These are phyloP conservation scores for Drosophila gunungcola DNA, from an alignment of 1,140 invertebrate species.

Conservation along the genomic window DNA sequence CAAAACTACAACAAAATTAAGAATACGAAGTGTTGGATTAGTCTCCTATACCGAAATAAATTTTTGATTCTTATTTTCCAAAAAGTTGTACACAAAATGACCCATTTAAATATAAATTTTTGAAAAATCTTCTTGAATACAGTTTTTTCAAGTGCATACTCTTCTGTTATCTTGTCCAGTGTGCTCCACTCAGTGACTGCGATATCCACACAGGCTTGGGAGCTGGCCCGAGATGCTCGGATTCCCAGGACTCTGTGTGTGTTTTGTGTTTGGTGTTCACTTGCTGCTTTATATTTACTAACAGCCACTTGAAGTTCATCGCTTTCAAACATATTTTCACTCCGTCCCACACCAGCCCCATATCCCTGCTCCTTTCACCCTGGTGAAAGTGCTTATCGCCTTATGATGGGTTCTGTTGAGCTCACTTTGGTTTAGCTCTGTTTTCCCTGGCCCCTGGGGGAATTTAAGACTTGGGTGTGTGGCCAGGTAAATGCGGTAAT, in stretches of 20 bases:
- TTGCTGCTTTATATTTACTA: slow-evolving; percentile 64
- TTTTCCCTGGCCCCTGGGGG: slow-evolving; percentile 14
- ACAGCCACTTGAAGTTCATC: slow-evolving; percentile 66
- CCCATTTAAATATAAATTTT: too few species aligned
- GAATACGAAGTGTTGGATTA: too few species aligned
- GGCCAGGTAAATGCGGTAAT: slow-evolving; percentile 25
- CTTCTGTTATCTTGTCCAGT: slow-evolving; percentile 17
- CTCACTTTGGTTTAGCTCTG: slow-evolving; percentile 11
- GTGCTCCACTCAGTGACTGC: slow-evolving; percentile 7
- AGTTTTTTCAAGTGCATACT: slow-evolving; percentile 10
- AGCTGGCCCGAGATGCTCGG: slow-evolving; percentile 15
- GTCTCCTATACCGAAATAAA: too few species aligned
- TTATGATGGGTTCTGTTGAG: slow-evolving; percentile 39
- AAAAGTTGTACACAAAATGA: too few species aligned
- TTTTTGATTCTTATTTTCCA: too few species aligned
- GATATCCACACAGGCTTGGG: slow-evolving; percentile 28
- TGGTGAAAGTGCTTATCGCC: slow-evolving; percentile 64
- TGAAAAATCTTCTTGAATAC: not conserved
- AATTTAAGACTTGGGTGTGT: slow-evolving; percentile 26
- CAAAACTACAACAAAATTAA: too few species aligned
- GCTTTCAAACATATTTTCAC: slow-evolving; percentile 65
- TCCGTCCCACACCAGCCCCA: slow-evolving; percentile 13
- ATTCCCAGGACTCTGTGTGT: slow-evolving; percentile 20
- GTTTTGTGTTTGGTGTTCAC: slow-evolving; percentile 34
- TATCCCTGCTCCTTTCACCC: not conserved